Conservation (phyloP, 2,888 invertebrate genomes). For the Thyatira batis region DNA sequence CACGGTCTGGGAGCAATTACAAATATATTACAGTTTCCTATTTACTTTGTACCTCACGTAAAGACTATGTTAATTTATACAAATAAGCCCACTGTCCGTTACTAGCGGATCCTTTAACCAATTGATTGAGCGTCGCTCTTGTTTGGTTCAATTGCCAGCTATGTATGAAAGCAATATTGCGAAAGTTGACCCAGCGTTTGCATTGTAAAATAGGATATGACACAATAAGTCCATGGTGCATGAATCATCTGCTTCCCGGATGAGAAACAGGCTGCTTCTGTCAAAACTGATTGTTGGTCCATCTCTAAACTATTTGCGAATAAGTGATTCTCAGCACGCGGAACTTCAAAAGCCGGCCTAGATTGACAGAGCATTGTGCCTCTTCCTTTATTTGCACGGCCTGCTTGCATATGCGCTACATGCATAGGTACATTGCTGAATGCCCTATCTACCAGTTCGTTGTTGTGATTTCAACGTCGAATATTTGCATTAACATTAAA, state of each 20-base stretch:
- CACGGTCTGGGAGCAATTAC: constrained; percentile 65
- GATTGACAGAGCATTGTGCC: neutral
- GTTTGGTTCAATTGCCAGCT: constrained; percentile 65
- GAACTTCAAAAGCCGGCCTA: neutral
- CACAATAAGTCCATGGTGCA: constrained; percentile 50
- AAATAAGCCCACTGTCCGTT: constrained; percentile 31
- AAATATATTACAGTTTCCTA: constrained; percentile 43
- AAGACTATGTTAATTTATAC: constrained; percentile 46
- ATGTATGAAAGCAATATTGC: constrained; percentile 56
- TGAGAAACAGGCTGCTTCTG: constrained; percentile 22
- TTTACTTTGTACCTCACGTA: constrained; percentile 35
- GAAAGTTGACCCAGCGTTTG: constrained; percentile 58
- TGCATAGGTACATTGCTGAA: neutral
- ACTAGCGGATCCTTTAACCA: constrained; percentile 54
- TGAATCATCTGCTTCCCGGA: constrained; percentile 49
- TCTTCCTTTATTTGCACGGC: neutral
- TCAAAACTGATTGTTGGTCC: constrained; percentile 7
- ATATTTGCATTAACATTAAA: neutral
- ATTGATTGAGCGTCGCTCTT: constrained; percentile 64
- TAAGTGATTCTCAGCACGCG: neutral
- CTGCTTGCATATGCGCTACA: neutral
- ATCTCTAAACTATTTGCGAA: constrained; percentile 1
- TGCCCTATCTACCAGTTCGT: neutral
- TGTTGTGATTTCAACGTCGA: neutral
- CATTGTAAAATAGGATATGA: constrained; percentile 75